Base-by-base conservation (phyloP, 92 coral and sea anemone genomes). In the Bergia sp. region DNA sequence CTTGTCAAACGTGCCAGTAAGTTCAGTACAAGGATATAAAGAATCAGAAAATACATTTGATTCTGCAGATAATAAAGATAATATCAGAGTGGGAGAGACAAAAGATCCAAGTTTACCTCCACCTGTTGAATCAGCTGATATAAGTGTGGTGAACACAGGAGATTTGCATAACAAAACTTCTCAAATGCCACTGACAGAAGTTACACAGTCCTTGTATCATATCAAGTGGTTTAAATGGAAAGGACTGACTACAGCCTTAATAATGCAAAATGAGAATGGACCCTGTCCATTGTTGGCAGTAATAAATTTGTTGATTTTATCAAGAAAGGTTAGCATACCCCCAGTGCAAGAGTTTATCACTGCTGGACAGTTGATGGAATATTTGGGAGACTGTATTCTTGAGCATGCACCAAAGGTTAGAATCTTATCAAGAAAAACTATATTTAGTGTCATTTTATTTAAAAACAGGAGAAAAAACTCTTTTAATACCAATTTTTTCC, bases 261-360 rank as follows among this genome's bases (percentile, higher is more conserved):
- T 97, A 29, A 95, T 98, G n/a, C 99, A 97, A 78, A 97, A 97
- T 90, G 99, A 97, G 77, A 97, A 97, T 66, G 99, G 99, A 11
- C 99, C 99, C 7, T 97, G 99, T 78, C 99, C 99, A 11, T 89
- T 97, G 50, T 87, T 97, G 61, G 99, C 99, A 1, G 87, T 97
- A 82, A 95, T 97, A 12, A 97, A 97, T 92, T 92, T 95, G 64
- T 73, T 97, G 78, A 83, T 97, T 37, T 82, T 97, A 84, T 93
- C 95, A 76, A 89, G 99, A 73, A 90, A 89, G 53, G 92, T 97
- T 66, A 91, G 89, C 43, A 91, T 97, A 66, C 97, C 98, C 1
- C 61, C 96, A 5, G 91, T 91, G 92, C 99, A 97, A 77, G 97
- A 96, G 84, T 93, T 94, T 58, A 90, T 97, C 38, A 97, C 98